Evolutionary conservation across 1,140 invertebrate genomes (phyloP).

Genomic region (Xylocopa sonorina): DNA sequence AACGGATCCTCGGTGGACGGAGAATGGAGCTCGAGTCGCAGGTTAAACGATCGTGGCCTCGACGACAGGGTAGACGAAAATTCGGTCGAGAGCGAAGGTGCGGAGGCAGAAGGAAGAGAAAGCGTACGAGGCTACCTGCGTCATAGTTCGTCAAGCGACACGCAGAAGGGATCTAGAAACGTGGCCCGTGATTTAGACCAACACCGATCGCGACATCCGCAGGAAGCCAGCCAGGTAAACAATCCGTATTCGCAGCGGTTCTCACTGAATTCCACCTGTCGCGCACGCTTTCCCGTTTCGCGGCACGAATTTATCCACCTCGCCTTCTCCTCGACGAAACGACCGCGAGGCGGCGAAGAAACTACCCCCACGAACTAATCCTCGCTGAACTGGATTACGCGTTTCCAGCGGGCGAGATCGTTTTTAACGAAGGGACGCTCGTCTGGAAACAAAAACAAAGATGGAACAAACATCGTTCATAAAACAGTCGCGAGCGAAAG

Average conservation of each 20-base stretch:
- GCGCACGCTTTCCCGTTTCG: constrained; percentile 11
- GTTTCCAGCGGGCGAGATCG: background rate
- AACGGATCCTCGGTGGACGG: background rate
- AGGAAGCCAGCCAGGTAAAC: constrained; percentile 61
- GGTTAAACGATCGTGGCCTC: background rate
- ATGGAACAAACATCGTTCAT: background rate
- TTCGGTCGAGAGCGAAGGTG: background rate
- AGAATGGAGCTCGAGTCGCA: background rate
- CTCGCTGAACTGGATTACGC: background rate
- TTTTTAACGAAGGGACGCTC: background rate
- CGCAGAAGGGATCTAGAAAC: constrained; percentile 28
- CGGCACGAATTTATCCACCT: background rate
- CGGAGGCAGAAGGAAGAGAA: constrained; percentile 32
- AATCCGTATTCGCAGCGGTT: constrained; percentile 58
- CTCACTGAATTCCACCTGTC: constrained; percentile 53
- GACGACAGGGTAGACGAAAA: background rate
- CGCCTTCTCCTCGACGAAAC: background rate
- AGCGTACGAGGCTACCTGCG: constrained; percentile 11
- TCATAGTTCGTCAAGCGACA: constrained; percentile 32
- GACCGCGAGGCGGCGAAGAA: no score
- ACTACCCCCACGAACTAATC: no score
- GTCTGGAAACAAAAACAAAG: background rate
- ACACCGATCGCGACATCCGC: constrained; percentile 62
- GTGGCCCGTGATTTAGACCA: constrained; percentile 55
- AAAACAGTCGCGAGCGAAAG: constrained; percentile 27